phyloP scores from a whole-genome alignment of 2,797 vertebrate species.

The Peromyscus eremicus region DNA sequence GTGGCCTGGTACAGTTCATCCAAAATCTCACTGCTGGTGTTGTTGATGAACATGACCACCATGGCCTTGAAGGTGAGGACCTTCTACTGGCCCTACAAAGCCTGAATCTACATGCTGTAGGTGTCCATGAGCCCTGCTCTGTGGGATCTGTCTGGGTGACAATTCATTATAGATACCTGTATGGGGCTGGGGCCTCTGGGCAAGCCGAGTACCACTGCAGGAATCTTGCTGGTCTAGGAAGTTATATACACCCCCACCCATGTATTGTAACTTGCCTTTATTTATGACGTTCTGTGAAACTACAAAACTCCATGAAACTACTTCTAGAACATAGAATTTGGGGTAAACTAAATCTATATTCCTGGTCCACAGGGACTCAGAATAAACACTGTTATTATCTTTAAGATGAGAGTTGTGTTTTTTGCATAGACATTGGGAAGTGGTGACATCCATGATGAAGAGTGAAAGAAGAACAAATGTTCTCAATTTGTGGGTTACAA shows the following conservation, averaged over 20 bases:
- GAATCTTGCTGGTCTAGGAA: neutral
- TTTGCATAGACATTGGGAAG: neutral
- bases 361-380: neutral
- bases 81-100: slow-evolving; percentile 97
- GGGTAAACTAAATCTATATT: neutral
- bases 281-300: neutral
- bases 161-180: neutral
- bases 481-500: too few species aligned
- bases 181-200: neutral
- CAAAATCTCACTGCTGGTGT: slow-evolving; percentile 95
- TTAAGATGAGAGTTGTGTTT: neutral
- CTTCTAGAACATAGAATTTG: neutral
- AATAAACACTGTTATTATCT: neutral
- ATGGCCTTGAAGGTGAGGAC: slow-evolving; percentile 94
- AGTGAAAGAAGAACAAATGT: neutral
- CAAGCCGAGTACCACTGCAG: neutral
- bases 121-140: slow-evolving; percentile 93
- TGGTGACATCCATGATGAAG: neutral
- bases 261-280: neutral
- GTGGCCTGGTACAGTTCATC: slow-evolving; percentile 97
- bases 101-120: slow-evolving; percentile 96
- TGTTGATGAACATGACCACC: slow-evolving; percentile 94
- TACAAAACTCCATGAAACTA: neutral
- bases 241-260: neutral
- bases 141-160: neutral